These are phyloP conservation scores for Celastrina argiolus DNA, from an alignment of 2,888 invertebrate genomes.

Conservation along the genomic window DNA sequence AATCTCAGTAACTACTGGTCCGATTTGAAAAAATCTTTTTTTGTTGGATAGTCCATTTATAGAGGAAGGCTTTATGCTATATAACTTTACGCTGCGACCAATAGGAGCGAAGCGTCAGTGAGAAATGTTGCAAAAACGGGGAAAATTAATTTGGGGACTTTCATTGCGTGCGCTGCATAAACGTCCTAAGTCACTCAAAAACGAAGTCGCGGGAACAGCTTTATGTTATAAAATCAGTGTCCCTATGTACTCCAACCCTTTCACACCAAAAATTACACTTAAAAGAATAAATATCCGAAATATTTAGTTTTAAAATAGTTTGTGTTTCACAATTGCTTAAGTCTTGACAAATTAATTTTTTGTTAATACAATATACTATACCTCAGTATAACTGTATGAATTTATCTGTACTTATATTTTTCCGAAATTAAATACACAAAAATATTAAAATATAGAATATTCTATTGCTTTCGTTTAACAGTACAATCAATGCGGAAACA, in stretches of 20 bases:
- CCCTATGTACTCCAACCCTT: neutral
- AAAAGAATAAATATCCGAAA: neutral
- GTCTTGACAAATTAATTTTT: neutral
- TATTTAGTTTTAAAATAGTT: too few relatives aligned
- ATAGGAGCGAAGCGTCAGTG: too few relatives aligned
- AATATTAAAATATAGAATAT: neutral
- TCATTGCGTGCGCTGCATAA: too few relatives aligned
- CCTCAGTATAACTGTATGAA: neutral
- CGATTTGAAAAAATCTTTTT: too few relatives aligned
- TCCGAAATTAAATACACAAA: neutral
- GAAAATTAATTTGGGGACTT: too few relatives aligned
- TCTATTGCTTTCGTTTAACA: neutral
- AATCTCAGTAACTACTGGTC: too few relatives aligned
- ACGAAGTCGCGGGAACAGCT: too few relatives aligned
- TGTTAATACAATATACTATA: neutral
- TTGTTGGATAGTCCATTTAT: too few relatives aligned
- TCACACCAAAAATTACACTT: neutral
- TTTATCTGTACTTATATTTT: neutral
- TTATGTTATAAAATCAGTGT: neutral
- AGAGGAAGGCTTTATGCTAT: too few relatives aligned
- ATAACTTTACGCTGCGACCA: too few relatives aligned
- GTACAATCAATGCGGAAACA: neutral
- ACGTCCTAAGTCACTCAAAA: too few relatives aligned
- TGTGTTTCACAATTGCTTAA: neutral
- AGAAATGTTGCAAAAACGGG: too few relatives aligned